A percentile compares a stretch with the other conserved stretches of the same genome.
phyloP scores from a whole-genome alignment of 2,888 invertebrate species.

The Morpho helenor region DNA sequence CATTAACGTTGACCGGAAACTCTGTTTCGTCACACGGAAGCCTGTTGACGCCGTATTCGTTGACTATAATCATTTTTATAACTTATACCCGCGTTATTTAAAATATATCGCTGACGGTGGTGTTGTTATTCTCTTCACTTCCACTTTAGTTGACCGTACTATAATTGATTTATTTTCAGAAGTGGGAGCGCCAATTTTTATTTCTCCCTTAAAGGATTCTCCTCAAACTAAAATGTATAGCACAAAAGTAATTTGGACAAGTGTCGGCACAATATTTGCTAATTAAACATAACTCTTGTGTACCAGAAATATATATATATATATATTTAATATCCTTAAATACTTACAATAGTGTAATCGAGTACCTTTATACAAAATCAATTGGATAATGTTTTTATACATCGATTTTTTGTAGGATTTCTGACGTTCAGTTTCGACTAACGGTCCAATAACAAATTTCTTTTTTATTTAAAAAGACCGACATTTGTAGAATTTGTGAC shows the following conservation, averaged over 20 bases:
- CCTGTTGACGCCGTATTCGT: background rate
- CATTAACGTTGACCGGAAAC: background rate
- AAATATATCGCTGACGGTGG: conserved; percentile 3
- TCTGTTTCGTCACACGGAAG: background rate
- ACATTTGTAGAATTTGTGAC: no score
- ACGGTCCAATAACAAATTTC: no score
- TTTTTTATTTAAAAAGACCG: no score
- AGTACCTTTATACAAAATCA: no score
- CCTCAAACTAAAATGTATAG: conserved; percentile 2
- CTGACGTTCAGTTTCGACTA: no score
- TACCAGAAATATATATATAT: no score
- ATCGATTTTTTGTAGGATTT: no score
- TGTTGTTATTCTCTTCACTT: background rate
- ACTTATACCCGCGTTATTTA: background rate
- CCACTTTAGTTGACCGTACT: background rate
- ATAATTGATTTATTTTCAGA: background rate
- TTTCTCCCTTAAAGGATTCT: background rate
- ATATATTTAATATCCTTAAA: no score
- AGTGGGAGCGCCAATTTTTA: background rate
- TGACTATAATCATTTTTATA: background rate
- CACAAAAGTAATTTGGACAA: conserved; percentile 36
- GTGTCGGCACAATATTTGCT: conserved; percentile 45
- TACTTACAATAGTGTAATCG: no score
- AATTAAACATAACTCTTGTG: conserved; percentile 26
- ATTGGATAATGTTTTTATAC: no score